Evolutionary conservation across 2,113 vertebrate species (phyloP), one percentile per base, ranked within the genome.

Genomic region (Nannospalax galili): DNA sequence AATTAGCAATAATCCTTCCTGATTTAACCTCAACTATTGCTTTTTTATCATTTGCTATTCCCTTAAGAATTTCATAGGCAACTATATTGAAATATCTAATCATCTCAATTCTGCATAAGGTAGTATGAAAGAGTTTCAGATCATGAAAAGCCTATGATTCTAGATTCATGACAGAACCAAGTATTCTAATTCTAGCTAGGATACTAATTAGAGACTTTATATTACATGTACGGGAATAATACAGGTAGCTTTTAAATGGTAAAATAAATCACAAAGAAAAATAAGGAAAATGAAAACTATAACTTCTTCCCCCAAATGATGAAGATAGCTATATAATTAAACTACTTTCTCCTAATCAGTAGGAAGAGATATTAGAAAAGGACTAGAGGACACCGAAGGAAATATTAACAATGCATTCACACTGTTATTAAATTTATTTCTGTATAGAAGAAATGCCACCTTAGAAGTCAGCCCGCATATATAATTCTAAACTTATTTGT

Each of bases 391-490:
- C 28, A 64, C 3, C 72, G 11, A 64, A 84, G 60, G 56, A 95
- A 95, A 62, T 70, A 69, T 37, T 81, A 96, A 92, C n/a, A 79
- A 15, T 35, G 1, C 56, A 82, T 70, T 93, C 32, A 91, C 20
- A 88, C 12, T 90, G 35, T 92, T 78, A 95, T 20, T 52, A 74
- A 42, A 24, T 75, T 86, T 95, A 78, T 86, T 93, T 93, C 80
- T 70, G 3, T 85, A 84, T 19, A 60, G 26, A 94, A 92, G 42
- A 94, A 92, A 92, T 87, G 40, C 32, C 64, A 90, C 72, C 69
- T 82, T 88, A 75, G 90, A 78, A 80, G 58, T 40, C 79, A 93
- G 93, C 12, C 75, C 72, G 64, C 2, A 58, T 60, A 74, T 77
- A 19, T 73, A 93, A 92, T 42, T 92, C 52, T 87, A 79, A 96